Conservation (phyloP, 2,888 invertebrate species). For the Sesamia inferens region DNA sequence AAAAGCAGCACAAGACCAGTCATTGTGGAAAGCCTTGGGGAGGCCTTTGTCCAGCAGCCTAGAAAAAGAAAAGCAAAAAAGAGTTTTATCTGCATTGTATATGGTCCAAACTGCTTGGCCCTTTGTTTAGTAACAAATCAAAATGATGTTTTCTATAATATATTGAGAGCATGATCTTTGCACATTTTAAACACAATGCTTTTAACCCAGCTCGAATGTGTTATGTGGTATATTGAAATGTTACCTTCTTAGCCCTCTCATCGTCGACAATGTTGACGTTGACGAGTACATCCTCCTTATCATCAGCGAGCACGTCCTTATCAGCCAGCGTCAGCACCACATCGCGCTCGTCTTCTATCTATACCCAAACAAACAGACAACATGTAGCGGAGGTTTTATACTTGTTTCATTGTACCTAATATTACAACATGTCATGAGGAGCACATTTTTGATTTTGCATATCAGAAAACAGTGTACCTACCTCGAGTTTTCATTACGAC, state of each 20-base stretch:
- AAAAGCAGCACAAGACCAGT: background rate
- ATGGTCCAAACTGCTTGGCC: background rate
- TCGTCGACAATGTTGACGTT: constrained; percentile 97
- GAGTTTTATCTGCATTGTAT: background rate
- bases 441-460: background rate
- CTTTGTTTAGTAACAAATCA: background rate
- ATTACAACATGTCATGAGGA: background rate
- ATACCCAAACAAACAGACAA: constrained; percentile 6
- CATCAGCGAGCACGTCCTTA: constrained; percentile 96
- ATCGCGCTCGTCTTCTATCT: constrained; percentile 93
- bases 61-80: no score
- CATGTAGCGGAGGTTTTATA: background rate
- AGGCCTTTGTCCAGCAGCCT: no score
- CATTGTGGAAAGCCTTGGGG: no score
- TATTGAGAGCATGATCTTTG: background rate
- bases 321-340: constrained; percentile 98
- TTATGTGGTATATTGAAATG: background rate
- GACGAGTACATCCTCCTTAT: constrained; percentile 95
- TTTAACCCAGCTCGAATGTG: background rate
- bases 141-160: background rate
- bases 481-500: no score
- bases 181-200: background rate
- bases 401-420: background rate
- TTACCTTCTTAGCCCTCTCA: constrained; percentile 94
- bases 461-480: background rate